Percentiles rank a stretch among this genome's conserved stretches.
Evolutionary conservation across 2,888 invertebrate genomes (phyloP).

Genomic region (Diachrysia chrysitis): DNA sequence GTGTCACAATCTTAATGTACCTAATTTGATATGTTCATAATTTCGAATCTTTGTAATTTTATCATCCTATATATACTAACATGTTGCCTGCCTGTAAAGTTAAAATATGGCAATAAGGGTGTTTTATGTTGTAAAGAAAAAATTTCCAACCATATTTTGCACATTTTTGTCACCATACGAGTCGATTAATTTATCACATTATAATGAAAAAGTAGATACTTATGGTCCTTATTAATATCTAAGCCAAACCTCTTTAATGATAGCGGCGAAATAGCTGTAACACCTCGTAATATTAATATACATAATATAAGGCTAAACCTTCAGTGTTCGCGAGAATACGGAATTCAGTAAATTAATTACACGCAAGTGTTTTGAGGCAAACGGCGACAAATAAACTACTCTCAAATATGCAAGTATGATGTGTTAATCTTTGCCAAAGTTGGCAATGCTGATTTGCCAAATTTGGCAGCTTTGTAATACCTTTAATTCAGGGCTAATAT

Average conservation of each 20-base stretch:
- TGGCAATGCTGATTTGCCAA: slow-evolving; percentile 2
- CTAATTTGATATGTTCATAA: too few relatives aligned
- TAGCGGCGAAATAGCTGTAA: neutral
- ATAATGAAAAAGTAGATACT: too few relatives aligned
- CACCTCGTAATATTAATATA: neutral
- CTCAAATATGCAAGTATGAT: slow-evolving; percentile 49
- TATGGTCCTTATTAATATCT: neutral
- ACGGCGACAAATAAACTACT: slow-evolving; percentile 30
- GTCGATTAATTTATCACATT: too few relatives aligned
- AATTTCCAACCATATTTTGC: too few relatives aligned
- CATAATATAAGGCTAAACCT: neutral
- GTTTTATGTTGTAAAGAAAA: too few relatives aligned
- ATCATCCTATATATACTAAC: too few relatives aligned
- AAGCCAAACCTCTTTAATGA: neutral
- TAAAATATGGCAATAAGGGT: too few relatives aligned
- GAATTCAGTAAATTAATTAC: slow-evolving; percentile 27
- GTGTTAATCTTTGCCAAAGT: slow-evolving; percentile 31
- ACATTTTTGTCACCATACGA: too few relatives aligned
- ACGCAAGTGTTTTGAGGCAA: slow-evolving; percentile 14
- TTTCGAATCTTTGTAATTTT: too few relatives aligned
- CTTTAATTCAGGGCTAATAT: neutral
- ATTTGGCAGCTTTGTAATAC: slow-evolving; percentile 6
- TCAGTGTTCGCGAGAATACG: slow-evolving; percentile 1
- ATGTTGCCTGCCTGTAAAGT: too few relatives aligned
- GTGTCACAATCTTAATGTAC: too few relatives aligned